Percentiles rank a stretch among this genome's conserved stretches.
phyloP scores from a whole-genome alignment of 2,113 vertebrate genomes.

The Poecilia latipinna region DNA sequence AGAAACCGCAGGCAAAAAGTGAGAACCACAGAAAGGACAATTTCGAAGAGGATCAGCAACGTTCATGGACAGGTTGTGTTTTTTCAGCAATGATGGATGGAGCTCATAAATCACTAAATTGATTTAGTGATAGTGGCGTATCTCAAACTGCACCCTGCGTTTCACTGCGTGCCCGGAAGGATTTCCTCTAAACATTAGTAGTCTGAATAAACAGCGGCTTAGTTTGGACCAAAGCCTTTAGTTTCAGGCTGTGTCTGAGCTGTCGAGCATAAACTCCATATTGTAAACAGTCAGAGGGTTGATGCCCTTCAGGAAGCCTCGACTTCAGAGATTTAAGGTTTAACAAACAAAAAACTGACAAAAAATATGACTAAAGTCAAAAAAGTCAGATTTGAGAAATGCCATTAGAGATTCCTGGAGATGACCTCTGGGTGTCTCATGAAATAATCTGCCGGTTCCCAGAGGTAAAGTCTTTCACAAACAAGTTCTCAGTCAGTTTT shows the following conservation, averaged over 20 bases:
- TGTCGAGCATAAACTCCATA: slow-evolving; percentile 1
- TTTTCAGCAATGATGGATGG: slow-evolving; percentile 21
- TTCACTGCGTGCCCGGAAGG: neutral
- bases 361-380: slow-evolving; percentile 6
- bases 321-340: slow-evolving; percentile 11
- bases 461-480: neutral
- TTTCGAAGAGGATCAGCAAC: slow-evolving; percentile 2
- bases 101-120: neutral
- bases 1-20: slow-evolving; percentile 26
- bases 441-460: neutral
- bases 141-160: slow-evolving; percentile 16
- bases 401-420: neutral
- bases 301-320: slow-evolving; percentile 1
- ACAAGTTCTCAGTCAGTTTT: neutral
- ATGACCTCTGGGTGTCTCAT: neutral
- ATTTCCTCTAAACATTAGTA: slow-evolving; percentile 18
- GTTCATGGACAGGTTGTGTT: slow-evolving; percentile 21
- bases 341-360: slow-evolving; percentile 7
- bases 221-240: slow-evolving; percentile 23
- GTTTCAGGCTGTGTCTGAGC: slow-evolving; percentile 11
- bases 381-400: neutral
- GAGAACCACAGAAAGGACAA: neutral
- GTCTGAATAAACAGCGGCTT: slow-evolving; percentile 32
- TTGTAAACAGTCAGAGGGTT: slow-evolving; percentile 7
- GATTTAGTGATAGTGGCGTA: slow-evolving; percentile 15